phyloP scores from a whole-genome alignment of 2,888 invertebrate species.

The Allygus modestus region DNA sequence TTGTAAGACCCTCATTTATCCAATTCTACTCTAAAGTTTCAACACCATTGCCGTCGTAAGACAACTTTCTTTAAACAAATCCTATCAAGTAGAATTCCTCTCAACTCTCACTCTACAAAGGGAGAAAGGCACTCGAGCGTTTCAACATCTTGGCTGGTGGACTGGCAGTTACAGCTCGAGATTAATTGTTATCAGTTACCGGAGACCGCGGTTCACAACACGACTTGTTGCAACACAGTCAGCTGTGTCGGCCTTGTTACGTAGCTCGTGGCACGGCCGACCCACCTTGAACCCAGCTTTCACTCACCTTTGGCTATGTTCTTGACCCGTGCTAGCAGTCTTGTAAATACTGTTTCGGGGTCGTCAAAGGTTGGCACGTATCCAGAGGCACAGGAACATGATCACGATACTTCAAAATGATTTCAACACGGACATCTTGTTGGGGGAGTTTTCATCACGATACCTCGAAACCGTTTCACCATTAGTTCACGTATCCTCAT shows the following conservation, averaged over 20 bases:
- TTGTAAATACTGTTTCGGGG: too few species aligned
- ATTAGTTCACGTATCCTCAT: too few species aligned
- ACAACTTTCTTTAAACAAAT: too few species aligned
- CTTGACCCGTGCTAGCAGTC: background rate
- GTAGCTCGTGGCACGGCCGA: constrained; percentile 30
- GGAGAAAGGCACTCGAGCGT: background rate
- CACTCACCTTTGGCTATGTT: constrained; percentile 25
- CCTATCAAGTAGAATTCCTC: background rate
- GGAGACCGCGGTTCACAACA: background rate
- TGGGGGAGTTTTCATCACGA: too few species aligned
- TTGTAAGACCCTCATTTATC: too few species aligned
- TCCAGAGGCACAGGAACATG: too few species aligned
- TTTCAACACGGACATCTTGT: too few species aligned
- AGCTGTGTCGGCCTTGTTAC: constrained; percentile 32
- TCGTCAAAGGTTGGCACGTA: too few species aligned
- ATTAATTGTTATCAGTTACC: constrained; percentile 34
- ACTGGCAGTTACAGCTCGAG: background rate
- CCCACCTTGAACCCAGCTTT: constrained; percentile 34
- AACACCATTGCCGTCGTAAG: too few species aligned
- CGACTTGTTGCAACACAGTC: constrained; percentile 30
- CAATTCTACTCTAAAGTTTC: too few species aligned
- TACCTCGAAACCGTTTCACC: too few species aligned
- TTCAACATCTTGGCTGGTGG: background rate
- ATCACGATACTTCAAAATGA: too few species aligned
- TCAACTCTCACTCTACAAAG: constrained; percentile 11